Base-by-base conservation (phyloP, 2,113 vertebrate genomes). In the Guaruba guarouba region DNA sequence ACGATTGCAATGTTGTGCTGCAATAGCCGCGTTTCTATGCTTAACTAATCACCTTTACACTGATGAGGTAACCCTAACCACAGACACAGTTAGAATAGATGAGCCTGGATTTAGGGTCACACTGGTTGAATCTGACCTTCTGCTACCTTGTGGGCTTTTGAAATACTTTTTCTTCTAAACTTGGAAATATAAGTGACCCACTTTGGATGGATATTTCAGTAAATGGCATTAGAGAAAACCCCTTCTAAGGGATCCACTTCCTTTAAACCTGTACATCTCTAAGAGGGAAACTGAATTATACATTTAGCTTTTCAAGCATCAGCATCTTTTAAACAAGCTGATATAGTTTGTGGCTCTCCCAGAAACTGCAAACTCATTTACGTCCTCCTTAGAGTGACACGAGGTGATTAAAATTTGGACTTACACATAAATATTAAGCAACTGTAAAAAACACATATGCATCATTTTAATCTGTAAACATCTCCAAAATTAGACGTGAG, bases 171-270 rank as follows among this genome's bases (percentile, higher is more conserved):
- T 73, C 33, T 90, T 94, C 87, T 83, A 85, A 79, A 95, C 93
- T 76, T 94, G 95, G 82, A 95, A 97, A 96, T 93, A 92, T 87
- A 70, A 73, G 43, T 97, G 98, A 98, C 97, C 98, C 97, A 98
- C 76, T 98, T 98, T 97, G 92, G 94, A 96, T 95, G 92, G 96
- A 66, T 97, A 82, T 98, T 98, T 97, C 98, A 95, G 98, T 98
- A 98, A 98, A 88, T 13, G 6, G 62, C 66, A 69, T 48, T 78
- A 85, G 75, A 98, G 90, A 96, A 98, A 97, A 96, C 63, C 90
- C 94, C 96, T 59, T 96, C 73, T 91, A 85, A 92, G 41, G 71
- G 79, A 76, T 85, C 33, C 16, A 20, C 98, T 98, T 98, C 97
- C 97, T 95, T 96, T 97, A 97, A 97, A 93, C 93, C 68, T 86